Evolutionary conservation across 30 jellyfish, hydroid and myxozoan genomes (phyloP).

Genomic region (Aurelia aurita complex sp. Pacific): DNA sequence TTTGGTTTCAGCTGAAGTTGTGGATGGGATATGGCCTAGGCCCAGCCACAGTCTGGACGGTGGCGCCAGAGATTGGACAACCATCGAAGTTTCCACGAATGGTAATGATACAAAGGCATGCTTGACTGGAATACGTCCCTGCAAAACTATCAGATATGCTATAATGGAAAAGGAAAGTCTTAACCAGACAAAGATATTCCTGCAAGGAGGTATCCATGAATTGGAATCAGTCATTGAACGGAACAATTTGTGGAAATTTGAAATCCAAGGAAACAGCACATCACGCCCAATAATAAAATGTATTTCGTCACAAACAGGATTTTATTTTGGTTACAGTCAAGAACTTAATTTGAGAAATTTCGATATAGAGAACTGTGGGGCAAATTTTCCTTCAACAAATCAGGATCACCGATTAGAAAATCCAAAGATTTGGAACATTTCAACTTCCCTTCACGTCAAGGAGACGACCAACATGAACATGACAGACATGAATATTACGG

Average conservation of each 20-base stretch:
- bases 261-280: constrained; percentile 7
- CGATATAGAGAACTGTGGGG: constrained; percentile 46
- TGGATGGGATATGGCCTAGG: no score
- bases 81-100: no score
- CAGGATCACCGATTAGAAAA: background rate
- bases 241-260: constrained; percentile 1
- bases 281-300: constrained; percentile 26
- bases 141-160: constrained; percentile 69
- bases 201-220: constrained; percentile 34
- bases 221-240: constrained; percentile 4
- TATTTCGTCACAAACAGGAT: constrained; percentile 41
- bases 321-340: constrained; percentile 30
- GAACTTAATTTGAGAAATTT: constrained; percentile 18
- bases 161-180: constrained; percentile 18
- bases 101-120: constrained; percentile 46
- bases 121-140: constrained; percentile 46
- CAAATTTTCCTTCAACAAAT: constrained; percentile 34
- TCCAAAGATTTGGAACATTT: constrained; percentile 20
- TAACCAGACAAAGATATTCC: constrained; percentile 23
- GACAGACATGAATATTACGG: background rate
- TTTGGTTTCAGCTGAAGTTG: no score
- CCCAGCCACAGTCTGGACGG: no score
- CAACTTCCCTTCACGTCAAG: constrained; percentile 58
- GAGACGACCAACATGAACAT: constrained; percentile 32
- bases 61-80: no score